phyloP scores from a whole-genome alignment of 1,140 invertebrate species.

The Drosophila parabipectinata region DNA sequence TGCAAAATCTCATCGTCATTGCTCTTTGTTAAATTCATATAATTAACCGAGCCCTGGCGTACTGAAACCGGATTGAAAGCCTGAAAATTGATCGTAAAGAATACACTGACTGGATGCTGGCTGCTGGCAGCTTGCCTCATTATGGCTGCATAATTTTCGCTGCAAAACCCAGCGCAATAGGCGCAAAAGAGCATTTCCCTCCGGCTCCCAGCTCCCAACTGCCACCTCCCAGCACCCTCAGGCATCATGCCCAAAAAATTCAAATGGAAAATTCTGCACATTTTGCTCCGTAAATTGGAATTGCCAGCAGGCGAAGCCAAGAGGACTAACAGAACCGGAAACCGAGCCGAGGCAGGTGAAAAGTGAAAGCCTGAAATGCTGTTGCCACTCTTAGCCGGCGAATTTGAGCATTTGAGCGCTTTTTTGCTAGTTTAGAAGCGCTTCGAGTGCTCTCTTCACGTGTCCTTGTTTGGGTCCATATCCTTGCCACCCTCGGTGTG shows the following conservation, averaged over 20 bases:
- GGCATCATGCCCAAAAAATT: slow-evolving; percentile 26
- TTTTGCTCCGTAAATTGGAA: slow-evolving; percentile 55
- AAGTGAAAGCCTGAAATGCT: slow-evolving; percentile 70
- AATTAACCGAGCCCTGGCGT: slow-evolving; percentile 32
- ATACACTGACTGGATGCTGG: slow-evolving; percentile 8
- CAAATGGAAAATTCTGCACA: slow-evolving; percentile 73
- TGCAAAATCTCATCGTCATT: slow-evolving; percentile 1
- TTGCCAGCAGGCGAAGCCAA: slow-evolving; percentile 35
- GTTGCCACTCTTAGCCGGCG: slow-evolving; percentile 56
- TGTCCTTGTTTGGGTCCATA: slow-evolving; percentile 6
- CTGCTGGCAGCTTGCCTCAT: slow-evolving; percentile 26
- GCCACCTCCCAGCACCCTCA: background rate
- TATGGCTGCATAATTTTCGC: slow-evolving; percentile 43
- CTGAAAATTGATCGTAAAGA: slow-evolving; percentile 44
- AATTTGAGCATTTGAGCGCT: slow-evolving; percentile 65
- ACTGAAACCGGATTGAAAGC: slow-evolving; percentile 30
- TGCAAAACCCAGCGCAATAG: slow-evolving; percentile 53
- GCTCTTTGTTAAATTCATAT: slow-evolving; percentile 51
- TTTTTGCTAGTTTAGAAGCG: slow-evolving; percentile 61
- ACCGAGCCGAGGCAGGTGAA: slow-evolving; percentile 53
- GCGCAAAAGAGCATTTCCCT: slow-evolving; percentile 32
- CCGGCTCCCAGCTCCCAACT: background rate
- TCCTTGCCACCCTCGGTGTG: background rate
- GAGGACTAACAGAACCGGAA: background rate
- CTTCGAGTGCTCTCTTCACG: slow-evolving; percentile 38